These are phyloP conservation scores for Sus cebifrons DNA, from an alignment of 2,797 vertebrate species.

Conservation along the genomic window DNA sequence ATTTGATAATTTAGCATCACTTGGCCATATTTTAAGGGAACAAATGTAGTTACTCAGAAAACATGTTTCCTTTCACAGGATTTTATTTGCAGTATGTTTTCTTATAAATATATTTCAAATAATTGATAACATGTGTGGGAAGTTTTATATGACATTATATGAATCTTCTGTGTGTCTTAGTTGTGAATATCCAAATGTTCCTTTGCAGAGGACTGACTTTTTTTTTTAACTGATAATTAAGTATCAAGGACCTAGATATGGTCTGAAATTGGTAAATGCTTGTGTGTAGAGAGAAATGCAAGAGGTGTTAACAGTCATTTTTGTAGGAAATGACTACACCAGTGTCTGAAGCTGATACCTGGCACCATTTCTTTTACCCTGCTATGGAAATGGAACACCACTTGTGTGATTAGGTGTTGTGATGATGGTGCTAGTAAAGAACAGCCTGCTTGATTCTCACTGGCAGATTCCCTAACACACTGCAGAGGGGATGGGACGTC, in stretches of 20 bases:
- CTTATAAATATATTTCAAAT: slow-evolving; percentile 70
- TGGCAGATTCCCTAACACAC: not conserved
- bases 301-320: slow-evolving; percentile 27
- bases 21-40: slow-evolving; percentile 53
- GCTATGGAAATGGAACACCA: slow-evolving; percentile 5
- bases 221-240: not conserved
- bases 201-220: not conserved
- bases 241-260: not conserved
- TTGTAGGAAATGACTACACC: not conserved
- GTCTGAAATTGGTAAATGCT: slow-evolving; percentile 31
- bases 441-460: not conserved
- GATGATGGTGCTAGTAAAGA: slow-evolving; percentile 21
- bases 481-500: not conserved
- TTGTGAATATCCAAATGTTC: slow-evolving; percentile 61
- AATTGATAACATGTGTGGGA: slow-evolving; percentile 54
- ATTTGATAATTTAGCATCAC: slow-evolving; percentile 18
- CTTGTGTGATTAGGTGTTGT: slow-evolving; percentile 26
- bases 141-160: slow-evolving; percentile 34
- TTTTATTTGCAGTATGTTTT: slow-evolving; percentile 71
- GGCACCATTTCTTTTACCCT: not conserved
- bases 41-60: slow-evolving; percentile 67
- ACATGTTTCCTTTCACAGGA: slow-evolving; percentile 50
- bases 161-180: slow-evolving; percentile 49
- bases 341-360: slow-evolving; percentile 13
- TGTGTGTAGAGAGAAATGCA: slow-evolving; percentile 42